Evolutionary conservation across 2,113 vertebrate species (phyloP).

Genomic region (Callipepla californica): DNA sequence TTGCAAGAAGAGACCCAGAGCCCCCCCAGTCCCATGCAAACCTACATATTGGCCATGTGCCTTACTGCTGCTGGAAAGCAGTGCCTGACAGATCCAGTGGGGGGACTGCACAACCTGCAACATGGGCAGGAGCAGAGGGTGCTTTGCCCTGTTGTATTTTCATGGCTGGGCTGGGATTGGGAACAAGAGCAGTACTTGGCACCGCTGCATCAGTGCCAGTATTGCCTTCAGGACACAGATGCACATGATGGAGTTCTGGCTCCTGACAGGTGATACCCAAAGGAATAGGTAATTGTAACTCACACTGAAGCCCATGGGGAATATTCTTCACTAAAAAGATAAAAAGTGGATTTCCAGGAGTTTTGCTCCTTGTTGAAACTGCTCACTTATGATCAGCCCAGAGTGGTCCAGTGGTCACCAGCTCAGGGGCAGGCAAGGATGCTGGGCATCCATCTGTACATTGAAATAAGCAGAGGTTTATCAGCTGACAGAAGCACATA

Average conservation of each 20-base stretch:
- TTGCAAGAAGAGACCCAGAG: neutral
- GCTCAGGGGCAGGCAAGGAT: fast-evolving
- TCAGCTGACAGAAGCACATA: neutral
- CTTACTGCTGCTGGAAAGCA: constrained; percentile 13
- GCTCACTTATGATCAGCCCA: fast-evolving
- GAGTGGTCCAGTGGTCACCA: fast-evolving
- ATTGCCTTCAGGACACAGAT: fast-evolving
- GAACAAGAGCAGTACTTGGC: neutral
- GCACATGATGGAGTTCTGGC: neutral
- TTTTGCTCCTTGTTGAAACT: neutral
- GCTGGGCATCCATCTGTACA: neutral
- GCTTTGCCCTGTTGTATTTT: neutral
- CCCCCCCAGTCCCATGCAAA: neutral
- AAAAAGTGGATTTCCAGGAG: neutral
- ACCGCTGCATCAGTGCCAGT: no score
- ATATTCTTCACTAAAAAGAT: neutral
- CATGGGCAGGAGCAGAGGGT: fast-evolving
- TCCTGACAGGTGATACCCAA: neutral
- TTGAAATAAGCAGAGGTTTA: neutral
- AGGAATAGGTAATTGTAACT: neutral
- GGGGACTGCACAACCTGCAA: neutral
- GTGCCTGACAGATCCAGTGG: fast-evolving
- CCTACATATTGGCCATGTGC: neutral
- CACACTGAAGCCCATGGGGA: fast-evolving
- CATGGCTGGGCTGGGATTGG: fast-evolving